Evolutionary conservation across 92 coral and sea anemone genomes (phyloP).

Genomic region (Epizoanthus scotinus): DNA sequence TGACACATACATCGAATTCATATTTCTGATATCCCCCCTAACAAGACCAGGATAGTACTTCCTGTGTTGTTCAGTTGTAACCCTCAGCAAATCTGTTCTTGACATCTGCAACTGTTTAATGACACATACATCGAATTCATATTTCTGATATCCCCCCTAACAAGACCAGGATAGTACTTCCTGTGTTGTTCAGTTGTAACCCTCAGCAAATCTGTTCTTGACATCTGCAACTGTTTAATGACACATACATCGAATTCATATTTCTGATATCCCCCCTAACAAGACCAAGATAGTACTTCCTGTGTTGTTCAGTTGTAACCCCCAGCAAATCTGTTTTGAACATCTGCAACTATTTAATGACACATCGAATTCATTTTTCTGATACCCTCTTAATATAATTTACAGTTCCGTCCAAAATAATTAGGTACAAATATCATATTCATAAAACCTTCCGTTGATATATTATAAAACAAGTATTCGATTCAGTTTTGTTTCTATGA

Average conservation of each 20-base stretch:
- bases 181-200: constrained; percentile 41
- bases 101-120: constrained; percentile 62
- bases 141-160: not conserved
- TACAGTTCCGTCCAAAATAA: too few relatives aligned
- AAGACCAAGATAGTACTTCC: constrained; percentile 52
- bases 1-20: not conserved
- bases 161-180: constrained; percentile 53
- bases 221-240: constrained; percentile 57
- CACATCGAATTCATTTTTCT: too few relatives aligned
- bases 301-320: constrained; percentile 41
- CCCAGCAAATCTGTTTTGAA: constrained; percentile 46
- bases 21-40: too few relatives aligned
- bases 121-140: not conserved
- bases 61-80: constrained; percentile 39
- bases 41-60: constrained; percentile 55
- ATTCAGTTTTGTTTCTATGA: too few relatives aligned
- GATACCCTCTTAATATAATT: too few relatives aligned
- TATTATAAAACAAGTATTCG: too few relatives aligned
- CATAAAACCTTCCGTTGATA: too few relatives aligned
- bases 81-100: constrained; percentile 38
- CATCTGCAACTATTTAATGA: constrained; percentile 54
- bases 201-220: constrained; percentile 44
- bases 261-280: not conserved
- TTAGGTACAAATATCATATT: too few relatives aligned
- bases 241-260: not conserved